These are phyloP conservation scores for Parascotia fuliginaria DNA, from an alignment of 2,888 invertebrate species.

Conservation along the genomic window DNA sequence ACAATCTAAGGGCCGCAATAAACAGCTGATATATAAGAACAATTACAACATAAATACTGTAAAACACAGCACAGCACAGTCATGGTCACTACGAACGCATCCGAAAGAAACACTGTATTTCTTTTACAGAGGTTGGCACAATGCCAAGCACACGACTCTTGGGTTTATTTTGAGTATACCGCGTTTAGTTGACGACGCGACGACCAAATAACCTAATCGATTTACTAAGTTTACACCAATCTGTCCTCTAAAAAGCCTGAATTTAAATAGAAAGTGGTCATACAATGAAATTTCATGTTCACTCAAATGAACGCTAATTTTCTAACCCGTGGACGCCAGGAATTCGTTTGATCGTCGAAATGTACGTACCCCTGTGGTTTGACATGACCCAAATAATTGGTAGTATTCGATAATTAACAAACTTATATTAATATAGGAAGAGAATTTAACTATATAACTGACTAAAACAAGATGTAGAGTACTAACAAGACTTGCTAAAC, in stretches of 20 bases:
- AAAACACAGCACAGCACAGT: slow-evolving; percentile 19
- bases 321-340: slow-evolving; percentile 11
- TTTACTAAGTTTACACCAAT: slow-evolving; percentile 51
- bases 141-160: slow-evolving; percentile 27
- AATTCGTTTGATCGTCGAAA: slow-evolving; percentile 35
- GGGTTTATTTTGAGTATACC: slow-evolving; percentile 45
- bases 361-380: slow-evolving; percentile 46
- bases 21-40: slow-evolving; percentile 8
- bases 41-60: slow-evolving; percentile 17
- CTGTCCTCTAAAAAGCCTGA: slow-evolving; percentile 27
- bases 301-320: slow-evolving; percentile 2
- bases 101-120: slow-evolving; percentile 34
- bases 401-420: slow-evolving; percentile 34
- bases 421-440: slow-evolving; percentile 30
- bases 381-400: slow-evolving; percentile 27
- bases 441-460: slow-evolving; percentile 9
- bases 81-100: slow-evolving; percentile 32
- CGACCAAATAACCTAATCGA: slow-evolving; percentile 66
- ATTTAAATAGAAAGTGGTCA: slow-evolving; percentile 15
- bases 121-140: slow-evolving; percentile 27
- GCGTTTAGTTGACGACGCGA: slow-evolving; percentile 66
- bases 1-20: slow-evolving; percentile 7
- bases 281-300: slow-evolving; percentile 15
- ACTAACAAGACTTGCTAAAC: slow-evolving; percentile 25
- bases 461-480: slow-evolving; percentile 10